phyloP scores from a whole-genome alignment of 2,113 vertebrate species.

The Ochotona princeps region DNA sequence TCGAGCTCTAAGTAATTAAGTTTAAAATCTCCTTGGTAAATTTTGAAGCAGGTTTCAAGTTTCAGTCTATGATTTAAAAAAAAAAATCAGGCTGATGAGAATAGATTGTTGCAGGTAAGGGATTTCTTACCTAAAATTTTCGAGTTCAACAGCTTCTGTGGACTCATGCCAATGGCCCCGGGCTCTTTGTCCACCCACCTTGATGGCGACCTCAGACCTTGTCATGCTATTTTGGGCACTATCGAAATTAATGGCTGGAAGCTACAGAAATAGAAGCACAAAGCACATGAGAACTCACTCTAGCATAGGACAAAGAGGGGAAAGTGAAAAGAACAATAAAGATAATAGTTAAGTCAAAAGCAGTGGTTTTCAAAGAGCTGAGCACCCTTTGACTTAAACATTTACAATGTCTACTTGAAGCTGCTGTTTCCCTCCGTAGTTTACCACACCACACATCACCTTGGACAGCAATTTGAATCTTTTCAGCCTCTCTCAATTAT shows the following conservation, averaged over 20 bases:
- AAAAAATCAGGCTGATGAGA: neutral
- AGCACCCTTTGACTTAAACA: neutral
- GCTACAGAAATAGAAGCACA: slow-evolving; percentile 82
- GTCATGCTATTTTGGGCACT: slow-evolving; percentile 79
- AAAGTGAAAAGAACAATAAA: neutral
- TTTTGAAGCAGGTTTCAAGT: neutral
- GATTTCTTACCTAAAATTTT: slow-evolving; percentile 91
- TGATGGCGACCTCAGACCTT: slow-evolving; percentile 77
- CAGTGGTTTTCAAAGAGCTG: neutral
- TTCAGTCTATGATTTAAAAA: neutral
- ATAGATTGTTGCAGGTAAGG: neutral
- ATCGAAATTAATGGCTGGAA: slow-evolving; percentile 84
- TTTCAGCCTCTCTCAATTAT: neutral
- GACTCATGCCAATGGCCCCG: slow-evolving; percentile 80
- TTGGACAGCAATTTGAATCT: neutral
- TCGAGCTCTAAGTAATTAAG: neutral
- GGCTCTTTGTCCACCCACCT: slow-evolving; percentile 73
- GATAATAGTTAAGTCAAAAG: neutral
- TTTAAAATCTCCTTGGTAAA: neutral
- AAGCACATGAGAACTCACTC: slow-evolving; percentile 12
- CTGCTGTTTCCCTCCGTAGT: neutral
- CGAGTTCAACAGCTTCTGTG: slow-evolving; percentile 90
- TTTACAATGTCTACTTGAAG: neutral
- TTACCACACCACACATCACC: neutral
- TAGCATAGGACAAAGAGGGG: neutral